Base-by-base conservation (phyloP, 2,113 vertebrate genomes). In the Butorides virescens region DNA sequence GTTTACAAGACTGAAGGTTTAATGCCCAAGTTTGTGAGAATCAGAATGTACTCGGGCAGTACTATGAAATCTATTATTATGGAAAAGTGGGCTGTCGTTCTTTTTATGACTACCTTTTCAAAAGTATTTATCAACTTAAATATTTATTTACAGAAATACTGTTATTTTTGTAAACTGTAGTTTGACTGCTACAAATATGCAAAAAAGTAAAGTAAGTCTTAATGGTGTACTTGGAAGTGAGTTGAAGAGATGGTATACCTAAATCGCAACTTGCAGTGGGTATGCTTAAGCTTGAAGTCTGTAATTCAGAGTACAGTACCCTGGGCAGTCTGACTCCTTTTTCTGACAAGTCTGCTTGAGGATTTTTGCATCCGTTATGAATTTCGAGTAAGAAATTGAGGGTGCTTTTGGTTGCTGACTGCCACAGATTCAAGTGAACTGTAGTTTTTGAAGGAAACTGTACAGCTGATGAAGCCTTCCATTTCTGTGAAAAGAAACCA, bases 391-490 rank as follows among this genome's bases (percentile, higher is more conserved):
- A 56, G 59, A 75, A 72, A 49, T 10, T 32, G 23, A 47, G 32
- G 4, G 10, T 85, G 56, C 4, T 71, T 85, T 66, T 72, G 39
- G 5, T 71, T 49, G 49, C 27, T 67, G 14, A 1, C 20, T 12
- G 11, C 42, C 46, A 13, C 25, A 53, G 39, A 22, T 49, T 5
- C 0, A 0, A 42, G 19, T 59, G 42, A 79, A 21, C 25, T 82
- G 9, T 52, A 44, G 4, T 42, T 86, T 21, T 23, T 86, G 16
- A 44, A 92, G 65, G 30, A 71, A 55, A 23, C 11, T 66, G 14
- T 70, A 26, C 26, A 70, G 29, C 5, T 78, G 29, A 25, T 75
- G 23, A 21, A 72, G 12, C 25, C 11, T 44, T 50, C 27, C 0
- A 7, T 71, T 74, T 85, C 34, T 71, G 8, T 58, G 42, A 58